These are phyloP conservation scores for Ctenochaetus hawaiiensis DNA, from an alignment of 2,797 vertebrate species.

Conservation along the genomic window DNA sequence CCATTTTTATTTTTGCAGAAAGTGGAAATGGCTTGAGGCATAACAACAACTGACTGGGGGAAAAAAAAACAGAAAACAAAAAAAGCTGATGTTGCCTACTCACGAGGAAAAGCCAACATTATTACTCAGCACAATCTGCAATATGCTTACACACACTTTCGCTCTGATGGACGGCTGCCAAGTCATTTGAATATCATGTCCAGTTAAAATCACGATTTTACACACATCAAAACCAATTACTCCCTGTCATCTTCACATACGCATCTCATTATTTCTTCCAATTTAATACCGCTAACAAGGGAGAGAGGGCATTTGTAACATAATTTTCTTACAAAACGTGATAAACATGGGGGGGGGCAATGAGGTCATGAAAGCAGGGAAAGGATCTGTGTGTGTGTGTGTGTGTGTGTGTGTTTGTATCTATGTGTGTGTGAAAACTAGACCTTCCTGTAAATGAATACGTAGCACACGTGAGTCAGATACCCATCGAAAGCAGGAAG, in stretches of 20 bases:
- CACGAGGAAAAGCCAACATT: slow-evolving; percentile 65
- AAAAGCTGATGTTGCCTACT: slow-evolving; percentile 65
- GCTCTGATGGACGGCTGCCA: slow-evolving; percentile 51
- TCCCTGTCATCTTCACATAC: slow-evolving; percentile 35
- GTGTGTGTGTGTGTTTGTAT: slow-evolving; percentile 12
- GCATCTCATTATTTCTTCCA: slow-evolving; percentile 58
- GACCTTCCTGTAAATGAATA: slow-evolving; percentile 71
- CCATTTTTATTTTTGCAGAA: slow-evolving; percentile 52
- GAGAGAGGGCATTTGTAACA: slow-evolving; percentile 12
- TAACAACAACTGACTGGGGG: slow-evolving; percentile 38
- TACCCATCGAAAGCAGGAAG: slow-evolving; percentile 67
- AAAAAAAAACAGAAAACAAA: slow-evolving; percentile 19
- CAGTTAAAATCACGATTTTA: slow-evolving; percentile 62
- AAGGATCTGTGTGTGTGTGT: slow-evolving; percentile 7
- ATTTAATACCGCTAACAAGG: slow-evolving; percentile 47
- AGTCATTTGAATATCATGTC: slow-evolving; percentile 68
- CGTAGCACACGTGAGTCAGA: slow-evolving; percentile 56
- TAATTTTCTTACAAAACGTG: slow-evolving; percentile 46
- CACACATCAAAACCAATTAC: slow-evolving; percentile 63
- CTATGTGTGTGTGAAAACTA: slow-evolving; percentile 57
- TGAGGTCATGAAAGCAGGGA: slow-evolving; percentile 50
- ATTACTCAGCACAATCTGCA: slow-evolving; percentile 66
- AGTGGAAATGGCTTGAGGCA: slow-evolving; percentile 62
- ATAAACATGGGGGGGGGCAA: slow-evolving; percentile 50
- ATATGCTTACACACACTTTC: slow-evolving; percentile 64